Evolutionary conservation across 2,888 invertebrate species (phyloP), one percentile per base, ranked within the genome.

Genomic region (Chironomus tentans): DNA sequence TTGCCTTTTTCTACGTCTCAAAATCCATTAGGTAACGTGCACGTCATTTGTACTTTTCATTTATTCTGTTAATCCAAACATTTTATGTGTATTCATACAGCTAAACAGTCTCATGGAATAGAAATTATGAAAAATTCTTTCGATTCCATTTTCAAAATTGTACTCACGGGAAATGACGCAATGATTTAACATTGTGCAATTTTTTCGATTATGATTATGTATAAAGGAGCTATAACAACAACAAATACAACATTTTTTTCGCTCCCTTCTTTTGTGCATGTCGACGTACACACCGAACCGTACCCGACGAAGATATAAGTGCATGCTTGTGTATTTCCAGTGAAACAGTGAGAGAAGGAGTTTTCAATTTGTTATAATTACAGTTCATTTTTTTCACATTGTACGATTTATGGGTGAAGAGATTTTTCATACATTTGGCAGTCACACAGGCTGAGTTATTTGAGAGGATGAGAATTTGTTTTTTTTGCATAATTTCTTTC

Each of bases 351-450:
- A 18, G 69, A 38, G 69, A 28, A 24, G 69, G 46, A 69, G 69
- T 69, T 69, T 69, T 71, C 71, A 71, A 71, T 71, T 71, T 50
- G 56, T 24, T 48, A 71, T 71, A 71, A 71, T 71, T 71, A 71
- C 71, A 71, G 71, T 71, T 71, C 24, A 56, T 71, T 71, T 71
- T 71, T 71, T 71, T 13, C 24, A 48, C 28, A 56, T 24, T 71
- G 70, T 46, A 47, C 70, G 28, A 68, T 71, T 71, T 22, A 56
- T 22, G 71, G 47, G 56, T 21, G 68, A 68, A 47, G 46, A 28
- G 47, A 38, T 38, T 38, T 38, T 38, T 38, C 38, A 38, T 38
- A 38, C 38, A 38, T 38, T 28, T 38, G 38, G 38, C 38, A 38
- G 38, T 38, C 38, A 38, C 38, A 38, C 10, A 38, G 28, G 28